phyloP scores from a whole-genome alignment of 2,113 vertebrate genomes.

The Carlito syrichta region DNA sequence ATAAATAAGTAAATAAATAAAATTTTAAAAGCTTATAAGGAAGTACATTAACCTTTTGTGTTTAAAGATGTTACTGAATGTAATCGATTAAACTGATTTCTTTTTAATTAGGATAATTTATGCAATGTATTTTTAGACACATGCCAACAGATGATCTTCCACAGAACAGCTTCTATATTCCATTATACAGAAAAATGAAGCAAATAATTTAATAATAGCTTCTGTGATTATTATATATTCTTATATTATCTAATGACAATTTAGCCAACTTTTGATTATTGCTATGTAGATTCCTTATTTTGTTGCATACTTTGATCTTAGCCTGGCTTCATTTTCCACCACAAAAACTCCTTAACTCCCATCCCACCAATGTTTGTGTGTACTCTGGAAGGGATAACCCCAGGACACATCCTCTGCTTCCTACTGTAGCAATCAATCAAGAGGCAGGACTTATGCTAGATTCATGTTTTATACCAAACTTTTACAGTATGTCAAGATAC shows the following conservation, averaged over 20 bases:
- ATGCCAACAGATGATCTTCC: neutral
- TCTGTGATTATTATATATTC: neutral
- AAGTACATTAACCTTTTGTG: conserved; percentile 30
- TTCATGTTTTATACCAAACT: neutral
- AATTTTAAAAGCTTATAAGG: conserved; percentile 48
- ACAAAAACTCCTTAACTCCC: neutral
- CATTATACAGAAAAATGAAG: neutral
- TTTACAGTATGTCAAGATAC: neutral
- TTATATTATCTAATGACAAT: neutral
- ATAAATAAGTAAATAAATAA: no score
- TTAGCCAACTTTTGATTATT: neutral
- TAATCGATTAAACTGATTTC: conserved; percentile 35
- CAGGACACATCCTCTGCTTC: neutral
- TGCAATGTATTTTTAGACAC: neutral
- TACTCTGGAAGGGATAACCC: neutral
- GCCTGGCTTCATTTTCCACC: neutral
- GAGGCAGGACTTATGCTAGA: neutral
- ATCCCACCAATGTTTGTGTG: neutral
- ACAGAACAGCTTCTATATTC: neutral
- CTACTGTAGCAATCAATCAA: neutral
- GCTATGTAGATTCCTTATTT: neutral
- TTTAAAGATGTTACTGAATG: conserved; percentile 7
- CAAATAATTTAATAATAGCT: neutral
- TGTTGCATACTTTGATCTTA: neutral
- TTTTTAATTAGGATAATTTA: neutral